Percentiles rank a stretch among this genome's conserved stretches.
These are phyloP conservation scores for Stylophora pistillata DNA, from an alignment of 64 coral and sea anemone species.

Conservation along the genomic window DNA sequence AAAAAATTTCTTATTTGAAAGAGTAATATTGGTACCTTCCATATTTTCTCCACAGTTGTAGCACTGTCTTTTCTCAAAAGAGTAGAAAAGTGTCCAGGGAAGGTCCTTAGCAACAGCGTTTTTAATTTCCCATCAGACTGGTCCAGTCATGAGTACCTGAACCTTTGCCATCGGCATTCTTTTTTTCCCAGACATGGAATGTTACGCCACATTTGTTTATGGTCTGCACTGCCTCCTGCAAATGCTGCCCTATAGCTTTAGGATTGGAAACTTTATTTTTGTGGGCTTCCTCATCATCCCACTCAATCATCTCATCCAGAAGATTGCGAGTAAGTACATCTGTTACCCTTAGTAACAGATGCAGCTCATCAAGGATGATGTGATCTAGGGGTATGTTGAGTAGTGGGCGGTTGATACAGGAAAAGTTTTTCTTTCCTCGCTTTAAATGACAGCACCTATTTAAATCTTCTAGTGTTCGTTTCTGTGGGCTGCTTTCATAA, in stretches of 20 bases:
- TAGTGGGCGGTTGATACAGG: background rate
- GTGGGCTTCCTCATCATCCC: slow-evolving; percentile 1
- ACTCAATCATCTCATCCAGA: slow-evolving; percentile 5
- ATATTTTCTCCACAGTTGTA: too few species aligned
- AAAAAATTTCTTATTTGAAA: too few species aligned
- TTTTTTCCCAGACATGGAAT: slow-evolving; percentile 12
- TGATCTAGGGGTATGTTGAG: background rate
- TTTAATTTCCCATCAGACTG: too few species aligned
- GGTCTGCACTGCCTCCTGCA: background rate
- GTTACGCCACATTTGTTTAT: background rate
- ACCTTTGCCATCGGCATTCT: slow-evolving; percentile 10
- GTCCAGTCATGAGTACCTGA: too few species aligned
- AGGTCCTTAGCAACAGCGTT: too few species aligned
- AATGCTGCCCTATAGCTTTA: background rate
- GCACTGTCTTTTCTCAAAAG: too few species aligned
- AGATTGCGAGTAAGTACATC: slow-evolving; percentile 1
- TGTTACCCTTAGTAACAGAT: slow-evolving; percentile 16
- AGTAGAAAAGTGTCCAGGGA: too few species aligned
- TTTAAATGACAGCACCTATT: background rate
- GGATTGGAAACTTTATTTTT: slow-evolving; percentile 4
- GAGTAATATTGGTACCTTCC: too few species aligned
- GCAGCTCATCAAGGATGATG: slow-evolving; percentile 3
- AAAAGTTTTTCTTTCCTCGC: background rate
- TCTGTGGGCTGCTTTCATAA: background rate
- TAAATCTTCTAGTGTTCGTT: background rate